A percentile compares a stretch with the other conserved stretches of the same genome.
phyloP scores from a whole-genome alignment of 2,113 vertebrate species.

The Catagonus wagneri region DNA sequence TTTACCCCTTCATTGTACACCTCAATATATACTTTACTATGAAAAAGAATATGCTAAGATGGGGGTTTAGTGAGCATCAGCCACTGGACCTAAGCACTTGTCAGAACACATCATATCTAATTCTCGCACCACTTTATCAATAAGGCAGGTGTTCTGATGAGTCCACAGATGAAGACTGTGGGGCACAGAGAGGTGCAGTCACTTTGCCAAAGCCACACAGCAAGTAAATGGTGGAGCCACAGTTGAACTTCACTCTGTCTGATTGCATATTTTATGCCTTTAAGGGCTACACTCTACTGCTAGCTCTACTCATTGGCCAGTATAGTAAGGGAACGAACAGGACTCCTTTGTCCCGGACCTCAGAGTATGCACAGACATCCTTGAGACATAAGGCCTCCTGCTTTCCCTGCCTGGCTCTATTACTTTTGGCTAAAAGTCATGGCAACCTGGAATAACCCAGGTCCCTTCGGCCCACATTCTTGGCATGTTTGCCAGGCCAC shows the following conservation, averaged over 20 bases:
- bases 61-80: not conserved
- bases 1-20: not conserved
- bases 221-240: not conserved
- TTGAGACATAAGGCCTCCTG: conserved; percentile 45
- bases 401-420: conserved; percentile 61
- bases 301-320: not conserved
- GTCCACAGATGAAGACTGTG: not conserved
- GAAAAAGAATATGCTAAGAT: not conserved
- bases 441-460: conserved; percentile 78
- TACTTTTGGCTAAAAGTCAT: conserved; percentile 77
- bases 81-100: not conserved
- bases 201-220: not conserved
- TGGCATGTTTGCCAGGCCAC: conserved; percentile 68
- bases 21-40: not conserved
- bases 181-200: conserved; percentile 10
- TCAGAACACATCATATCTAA: not conserved
- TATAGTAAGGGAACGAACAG: conserved; percentile 56
- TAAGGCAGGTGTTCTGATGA: not conserved
- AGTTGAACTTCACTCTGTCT: conserved; percentile 34
- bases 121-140: not conserved
- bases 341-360: conserved; percentile 66
- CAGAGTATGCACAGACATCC: conserved; percentile 50
- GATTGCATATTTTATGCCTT: not conserved
- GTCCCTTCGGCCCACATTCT: conserved; percentile 57
- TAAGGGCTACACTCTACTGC: not conserved